phyloP scores from a whole-genome alignment of 2,797 vertebrate species.

The Myotis findleyi region DNA sequence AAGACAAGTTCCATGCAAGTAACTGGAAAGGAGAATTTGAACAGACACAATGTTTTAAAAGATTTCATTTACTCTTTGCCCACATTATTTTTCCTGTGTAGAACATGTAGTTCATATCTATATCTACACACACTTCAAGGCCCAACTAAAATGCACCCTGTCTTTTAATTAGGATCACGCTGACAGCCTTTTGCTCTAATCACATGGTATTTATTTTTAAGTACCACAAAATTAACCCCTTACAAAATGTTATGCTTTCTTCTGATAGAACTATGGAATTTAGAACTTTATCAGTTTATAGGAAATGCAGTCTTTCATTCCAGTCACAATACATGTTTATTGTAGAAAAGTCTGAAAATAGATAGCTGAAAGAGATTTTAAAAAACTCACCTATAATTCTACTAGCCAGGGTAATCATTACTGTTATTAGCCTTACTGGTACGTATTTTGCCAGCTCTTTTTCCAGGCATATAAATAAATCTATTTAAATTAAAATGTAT shows the following conservation, averaged over 20 bases:
- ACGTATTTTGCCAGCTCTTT: neutral
- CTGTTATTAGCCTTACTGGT: neutral
- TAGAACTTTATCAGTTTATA: constrained; percentile 8
- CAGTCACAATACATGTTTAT: neutral
- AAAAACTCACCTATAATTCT: neutral
- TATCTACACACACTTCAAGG: neutral
- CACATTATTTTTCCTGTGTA: neutral
- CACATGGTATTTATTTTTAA: neutral
- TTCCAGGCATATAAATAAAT: constrained; percentile 1
- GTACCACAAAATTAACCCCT: neutral
- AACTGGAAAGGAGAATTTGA: neutral
- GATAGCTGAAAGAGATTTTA: neutral
- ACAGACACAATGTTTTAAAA: neutral
- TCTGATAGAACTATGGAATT: neutral
- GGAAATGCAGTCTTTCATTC: neutral
- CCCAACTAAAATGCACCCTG: neutral
- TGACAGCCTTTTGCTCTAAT: neutral
- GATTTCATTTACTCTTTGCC: neutral
- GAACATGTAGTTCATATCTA: constrained; percentile 1
- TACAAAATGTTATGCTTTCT: neutral
- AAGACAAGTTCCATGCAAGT: constrained; percentile 1
- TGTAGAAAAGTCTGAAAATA: constrained; percentile 42
- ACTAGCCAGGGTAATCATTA: neutral
- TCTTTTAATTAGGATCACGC: neutral
- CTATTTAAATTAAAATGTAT: constrained; percentile 5